Evolutionary conservation across 2,113 vertebrate species (phyloP).

Genomic region (Urocynchramus pylzowi): DNA sequence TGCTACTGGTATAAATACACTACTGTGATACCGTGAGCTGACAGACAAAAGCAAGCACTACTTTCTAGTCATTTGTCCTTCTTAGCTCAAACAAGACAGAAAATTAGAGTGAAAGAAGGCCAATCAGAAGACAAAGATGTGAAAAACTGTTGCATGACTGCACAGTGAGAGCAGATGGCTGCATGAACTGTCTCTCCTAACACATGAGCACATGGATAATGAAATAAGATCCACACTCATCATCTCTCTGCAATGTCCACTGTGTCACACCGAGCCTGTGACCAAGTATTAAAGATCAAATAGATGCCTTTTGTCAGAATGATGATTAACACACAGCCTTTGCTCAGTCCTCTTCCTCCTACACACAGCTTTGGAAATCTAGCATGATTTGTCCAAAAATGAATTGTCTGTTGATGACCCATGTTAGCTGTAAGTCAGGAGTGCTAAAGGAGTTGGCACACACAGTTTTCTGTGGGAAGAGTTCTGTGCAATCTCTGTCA

Average conservation of each 20-base stretch:
- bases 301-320: conserved; percentile 5
- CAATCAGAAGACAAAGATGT: conserved; percentile 33
- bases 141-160: conserved; percentile 51
- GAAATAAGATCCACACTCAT: conserved; percentile 37
- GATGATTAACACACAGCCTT: conserved; percentile 34
- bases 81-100: conserved; percentile 43
- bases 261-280: neutral
- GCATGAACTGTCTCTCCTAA: neutral
- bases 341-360: conserved; percentile 23
- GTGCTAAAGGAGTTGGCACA: neutral
- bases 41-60: neutral
- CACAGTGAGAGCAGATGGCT: conserved; percentile 49
- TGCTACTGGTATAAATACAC: neutral
- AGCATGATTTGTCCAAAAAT: conserved; percentile 19
- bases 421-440: neutral
- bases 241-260: conserved; percentile 29
- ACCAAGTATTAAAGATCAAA: conserved; percentile 27
- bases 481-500: neutral
- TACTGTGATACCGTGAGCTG: neutral
- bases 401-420: conserved; percentile 39
- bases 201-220: conserved; percentile 36
- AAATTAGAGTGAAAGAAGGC: conserved; percentile 43
- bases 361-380: conserved; percentile 10
- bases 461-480: conserved; percentile 32
- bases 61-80: conserved; percentile 7